phyloP scores from a whole-genome alignment of 2,888 invertebrate species.

The Steinernema carpocapsae region DNA sequence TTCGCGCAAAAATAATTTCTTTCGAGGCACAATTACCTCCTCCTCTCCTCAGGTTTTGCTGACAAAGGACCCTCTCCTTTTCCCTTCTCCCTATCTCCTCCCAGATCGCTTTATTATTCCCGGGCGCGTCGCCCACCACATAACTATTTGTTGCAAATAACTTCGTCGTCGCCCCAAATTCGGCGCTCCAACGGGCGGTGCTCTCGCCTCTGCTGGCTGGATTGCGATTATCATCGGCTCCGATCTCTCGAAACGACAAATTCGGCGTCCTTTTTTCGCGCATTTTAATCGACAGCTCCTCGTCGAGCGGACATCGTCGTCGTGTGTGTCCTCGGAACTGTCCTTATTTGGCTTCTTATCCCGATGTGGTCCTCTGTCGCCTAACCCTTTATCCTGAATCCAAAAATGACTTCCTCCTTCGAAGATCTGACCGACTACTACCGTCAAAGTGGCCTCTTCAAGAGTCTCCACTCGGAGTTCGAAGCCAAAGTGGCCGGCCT shows the following conservation, averaged over 20 bases:
- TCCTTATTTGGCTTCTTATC: neutral
- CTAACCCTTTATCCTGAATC: neutral
- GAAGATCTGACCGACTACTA: slow-evolving; percentile 21
- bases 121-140: neutral
- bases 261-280: slow-evolving; percentile 25
- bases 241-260: neutral
- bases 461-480: slow-evolving; percentile 9
- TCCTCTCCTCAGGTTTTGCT: neutral
- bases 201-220: neutral
- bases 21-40: neutral
- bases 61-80: neutral
- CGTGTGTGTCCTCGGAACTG: slow-evolving; percentile 4
- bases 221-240: slow-evolving; percentile 1
- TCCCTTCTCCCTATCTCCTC: neutral
- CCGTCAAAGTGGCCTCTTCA: slow-evolving; percentile 20
- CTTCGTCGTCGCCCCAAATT: neutral
- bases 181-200: slow-evolving; percentile 5
- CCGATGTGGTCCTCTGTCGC: neutral
- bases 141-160: slow-evolving; percentile 17
- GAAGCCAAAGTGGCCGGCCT: slow-evolving; percentile 10
- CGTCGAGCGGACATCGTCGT: neutral
- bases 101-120: neutral
- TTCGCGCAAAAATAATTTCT: neutral
- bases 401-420: neutral
- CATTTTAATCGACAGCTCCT: slow-evolving; percentile 13